phyloP scores from a whole-genome alignment of 2,113 vertebrate species.

The Rhombomys opimus region DNA sequence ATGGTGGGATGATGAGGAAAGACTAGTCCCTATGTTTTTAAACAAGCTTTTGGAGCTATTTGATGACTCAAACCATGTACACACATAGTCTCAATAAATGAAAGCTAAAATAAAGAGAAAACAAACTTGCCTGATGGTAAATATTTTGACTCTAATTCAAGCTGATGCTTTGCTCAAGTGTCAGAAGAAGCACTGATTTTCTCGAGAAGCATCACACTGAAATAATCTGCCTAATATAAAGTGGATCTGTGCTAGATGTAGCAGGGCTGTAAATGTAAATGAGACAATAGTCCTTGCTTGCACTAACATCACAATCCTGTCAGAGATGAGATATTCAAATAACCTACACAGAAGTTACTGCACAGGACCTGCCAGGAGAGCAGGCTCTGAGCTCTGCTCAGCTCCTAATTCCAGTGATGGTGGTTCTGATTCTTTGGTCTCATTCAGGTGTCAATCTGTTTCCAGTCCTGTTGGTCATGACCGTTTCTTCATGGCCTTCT shows the following conservation, averaged over 20 bases:
- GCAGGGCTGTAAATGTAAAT: constrained; percentile 69
- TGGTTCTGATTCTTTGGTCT: neutral
- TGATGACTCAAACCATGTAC: constrained; percentile 42
- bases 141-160: constrained; percentile 69
- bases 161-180: constrained; percentile 59
- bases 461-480: neutral
- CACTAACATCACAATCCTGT: constrained; percentile 54
- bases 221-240: constrained; percentile 72
- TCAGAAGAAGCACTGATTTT: constrained; percentile 69
- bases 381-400: neutral
- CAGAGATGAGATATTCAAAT: constrained; percentile 66
- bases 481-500: neutral
- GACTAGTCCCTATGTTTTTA: neutral
- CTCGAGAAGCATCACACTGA: constrained; percentile 59
- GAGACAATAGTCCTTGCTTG: constrained; percentile 64
- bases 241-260: constrained; percentile 34
- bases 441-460: constrained; percentile 14
- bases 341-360: neutral
- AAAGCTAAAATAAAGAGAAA: constrained; percentile 57
- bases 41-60: constrained; percentile 15
- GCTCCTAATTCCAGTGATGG: neutral
- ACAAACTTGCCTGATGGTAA: constrained; percentile 37
- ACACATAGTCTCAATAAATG: constrained; percentile 55
- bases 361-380: neutral
- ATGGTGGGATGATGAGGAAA: neutral